Evolutionary conservation across 2,888 invertebrate genomes (phyloP), one percentile per base, ranked within the genome.

Genomic region (Zonitis immaculata): DNA sequence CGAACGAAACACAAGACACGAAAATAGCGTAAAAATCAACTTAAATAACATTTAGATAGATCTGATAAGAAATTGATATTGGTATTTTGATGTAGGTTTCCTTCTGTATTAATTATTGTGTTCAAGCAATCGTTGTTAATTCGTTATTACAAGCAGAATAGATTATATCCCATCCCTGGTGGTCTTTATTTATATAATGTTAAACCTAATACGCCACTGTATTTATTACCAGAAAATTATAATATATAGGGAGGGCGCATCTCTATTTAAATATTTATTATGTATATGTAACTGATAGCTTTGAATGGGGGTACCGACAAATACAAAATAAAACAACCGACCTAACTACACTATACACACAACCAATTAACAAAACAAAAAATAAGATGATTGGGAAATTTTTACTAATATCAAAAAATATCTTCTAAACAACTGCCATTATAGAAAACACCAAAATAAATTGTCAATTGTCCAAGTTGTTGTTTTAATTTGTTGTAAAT

Each of bases 131-230:
- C 56, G 56, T 56, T 30, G 28, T 28, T 56, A 56, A 56, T 56
- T 43, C 52, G 52, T 52, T 56, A 56, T 52, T 56, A 56, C 56
- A 56, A 35, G 35, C 35, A 35, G 18, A 35, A 16, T 9, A 35
- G 35, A 35, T 16, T 18, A 18, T 30, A 55, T 22, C n/a, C n/a
- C 51, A 55, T 27, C 35, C 45, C 49, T 47, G 56, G 56, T 56
- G 56, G 56, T 56, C 56, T 42, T 47, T 44, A n/a, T n/a, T n/a
- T n/a, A n/a, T n/a, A n/a, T 50, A 47, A 47, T 56, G 52, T 56
- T n/a, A 56, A 49, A 56, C 46, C 49, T 47, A 52, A 56, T 56
- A 48, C 49, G 32, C 44, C 47, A 30, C 44, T 50, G 50, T 47
- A 50, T 52, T n/a, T 52, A 56, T 56, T 50, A 44, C 2, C 9